Evolutionary conservation across 2,888 invertebrate genomes (phyloP).

Genomic region (Acleris holmiana): DNA sequence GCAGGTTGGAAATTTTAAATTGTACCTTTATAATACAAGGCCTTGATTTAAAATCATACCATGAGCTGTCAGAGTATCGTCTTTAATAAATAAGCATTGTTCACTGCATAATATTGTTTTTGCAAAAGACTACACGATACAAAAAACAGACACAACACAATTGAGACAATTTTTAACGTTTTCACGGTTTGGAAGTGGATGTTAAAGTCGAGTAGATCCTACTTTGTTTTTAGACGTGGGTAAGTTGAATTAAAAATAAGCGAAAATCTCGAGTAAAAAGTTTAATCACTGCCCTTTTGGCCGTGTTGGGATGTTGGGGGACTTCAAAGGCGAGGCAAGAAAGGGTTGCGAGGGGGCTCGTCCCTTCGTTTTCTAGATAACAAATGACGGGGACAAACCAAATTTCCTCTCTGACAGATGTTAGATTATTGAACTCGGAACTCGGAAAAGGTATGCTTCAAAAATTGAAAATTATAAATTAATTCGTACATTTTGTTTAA

Average conservation of each 20-base stretch:
- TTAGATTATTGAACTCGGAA: conserved; percentile 39
- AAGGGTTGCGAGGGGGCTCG: conserved; percentile 38
- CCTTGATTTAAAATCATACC: too few relatives aligned
- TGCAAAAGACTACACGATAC: not conserved
- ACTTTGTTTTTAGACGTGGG: conserved; percentile 31
- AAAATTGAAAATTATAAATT: conserved; percentile 32
- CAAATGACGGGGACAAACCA: conserved; percentile 48
- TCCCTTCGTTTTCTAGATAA: conserved; percentile 47
- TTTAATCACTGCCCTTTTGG: conserved; percentile 43
- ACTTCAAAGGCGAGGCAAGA: conserved; percentile 40
- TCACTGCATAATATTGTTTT: too few relatives aligned
- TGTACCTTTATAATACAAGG: too few relatives aligned
- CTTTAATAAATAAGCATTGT: too few relatives aligned
- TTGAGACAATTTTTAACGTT: not conserved
- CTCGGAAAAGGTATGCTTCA: conserved; percentile 21
- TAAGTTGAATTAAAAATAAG: conserved; percentile 38
- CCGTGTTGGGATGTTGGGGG: conserved; percentile 37
- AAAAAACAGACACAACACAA: not conserved
- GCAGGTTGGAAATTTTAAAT: too few relatives aligned
- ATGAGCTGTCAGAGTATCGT: too few relatives aligned
- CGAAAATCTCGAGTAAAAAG: conserved; percentile 39
- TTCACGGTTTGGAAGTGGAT: conserved; percentile 5
- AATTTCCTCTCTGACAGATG: conserved; percentile 44
- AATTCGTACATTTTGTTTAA: conserved; percentile 9
- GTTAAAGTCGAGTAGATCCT: conserved; percentile 12